These are phyloP conservation scores for Dichetophora obliterata DNA, from an alignment of 2,888 invertebrate genomes.

Conservation along the genomic window DNA sequence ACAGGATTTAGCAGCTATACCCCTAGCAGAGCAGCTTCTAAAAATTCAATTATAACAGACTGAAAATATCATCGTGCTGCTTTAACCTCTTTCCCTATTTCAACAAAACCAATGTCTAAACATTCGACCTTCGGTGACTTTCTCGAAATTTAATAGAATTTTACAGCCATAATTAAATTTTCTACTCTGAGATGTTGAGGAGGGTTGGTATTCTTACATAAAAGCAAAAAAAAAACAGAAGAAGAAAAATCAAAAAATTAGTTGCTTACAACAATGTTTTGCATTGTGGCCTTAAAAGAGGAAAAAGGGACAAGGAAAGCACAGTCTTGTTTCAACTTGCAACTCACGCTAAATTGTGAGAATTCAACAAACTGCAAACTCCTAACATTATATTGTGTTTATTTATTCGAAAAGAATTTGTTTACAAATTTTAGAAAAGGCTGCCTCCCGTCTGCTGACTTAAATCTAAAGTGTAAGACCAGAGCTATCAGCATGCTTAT, in stretches of 20 bases:
- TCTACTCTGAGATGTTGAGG: background rate
- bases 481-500: background rate
- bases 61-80: background rate
- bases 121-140: slow-evolving; percentile 6
- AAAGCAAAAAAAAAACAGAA: background rate
- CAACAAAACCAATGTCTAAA: background rate
- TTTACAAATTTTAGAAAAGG: too few species aligned
- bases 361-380: background rate
- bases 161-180: slow-evolving; percentile 7
- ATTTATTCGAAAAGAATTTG: too few species aligned
- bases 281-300: too few species aligned
- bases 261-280: too few species aligned
- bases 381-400: too few species aligned
- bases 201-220: background rate
- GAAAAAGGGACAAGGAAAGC: background rate
- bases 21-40: background rate
- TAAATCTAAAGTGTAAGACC: background rate
- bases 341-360: background rate
- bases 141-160: background rate
- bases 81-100: too few species aligned
- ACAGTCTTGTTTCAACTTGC: background rate
- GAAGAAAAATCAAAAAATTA: background rate
- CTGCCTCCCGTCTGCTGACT: too few species aligned
- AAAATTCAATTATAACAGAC: slow-evolving; percentile 9
- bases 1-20: background rate